Percentiles rank a stretch among this genome's conserved stretches.
These are phyloP conservation scores for Drosophila sucinea DNA, from an alignment of 1,140 invertebrate genomes.

Conservation along the genomic window DNA sequence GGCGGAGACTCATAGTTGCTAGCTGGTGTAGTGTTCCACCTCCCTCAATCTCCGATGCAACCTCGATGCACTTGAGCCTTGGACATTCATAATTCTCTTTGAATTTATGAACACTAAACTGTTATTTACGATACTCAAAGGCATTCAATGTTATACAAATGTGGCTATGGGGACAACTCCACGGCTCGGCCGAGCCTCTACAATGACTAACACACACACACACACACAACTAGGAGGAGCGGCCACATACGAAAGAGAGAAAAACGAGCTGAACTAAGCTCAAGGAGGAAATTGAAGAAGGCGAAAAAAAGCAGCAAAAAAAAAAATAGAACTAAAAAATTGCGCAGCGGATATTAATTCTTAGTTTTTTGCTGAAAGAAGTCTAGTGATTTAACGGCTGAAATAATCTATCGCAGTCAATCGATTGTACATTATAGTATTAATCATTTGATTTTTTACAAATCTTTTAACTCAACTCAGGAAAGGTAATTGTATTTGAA, in stretches of 20 bases:
- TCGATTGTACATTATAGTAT: too few relatives aligned
- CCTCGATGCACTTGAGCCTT: constrained; percentile 48
- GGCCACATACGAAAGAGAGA: not conserved
- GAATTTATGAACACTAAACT: constrained; percentile 75
- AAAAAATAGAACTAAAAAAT: not conserved
- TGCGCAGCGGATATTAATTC: constrained; percentile 5
- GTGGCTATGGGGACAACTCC: constrained; percentile 44
- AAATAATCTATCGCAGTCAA: too few relatives aligned
- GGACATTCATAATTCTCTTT: constrained; percentile 73
- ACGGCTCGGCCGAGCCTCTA: constrained; percentile 1
- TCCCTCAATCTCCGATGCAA: not conserved
- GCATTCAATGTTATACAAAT: constrained; percentile 71
- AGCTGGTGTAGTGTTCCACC: constrained; percentile 15
- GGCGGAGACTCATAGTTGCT: constrained; percentile 44
- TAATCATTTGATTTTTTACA: too few relatives aligned
- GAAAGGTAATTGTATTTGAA: too few relatives aligned
- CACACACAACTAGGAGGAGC: not conserved
- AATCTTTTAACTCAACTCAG: too few relatives aligned
- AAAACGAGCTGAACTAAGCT: not conserved
- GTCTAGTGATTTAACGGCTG: too few relatives aligned
- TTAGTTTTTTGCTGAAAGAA: not conserved
- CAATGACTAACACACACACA: not conserved
- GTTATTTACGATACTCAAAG: constrained; percentile 74
- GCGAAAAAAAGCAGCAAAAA: not conserved
- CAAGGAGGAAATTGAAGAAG: not conserved